A percentile compares a stretch with the other conserved stretches of the same genome.
Evolutionary conservation across 53 echinoderm and acorn worm genomes (phyloP).

Genomic region (Antedon mediterranea): DNA sequence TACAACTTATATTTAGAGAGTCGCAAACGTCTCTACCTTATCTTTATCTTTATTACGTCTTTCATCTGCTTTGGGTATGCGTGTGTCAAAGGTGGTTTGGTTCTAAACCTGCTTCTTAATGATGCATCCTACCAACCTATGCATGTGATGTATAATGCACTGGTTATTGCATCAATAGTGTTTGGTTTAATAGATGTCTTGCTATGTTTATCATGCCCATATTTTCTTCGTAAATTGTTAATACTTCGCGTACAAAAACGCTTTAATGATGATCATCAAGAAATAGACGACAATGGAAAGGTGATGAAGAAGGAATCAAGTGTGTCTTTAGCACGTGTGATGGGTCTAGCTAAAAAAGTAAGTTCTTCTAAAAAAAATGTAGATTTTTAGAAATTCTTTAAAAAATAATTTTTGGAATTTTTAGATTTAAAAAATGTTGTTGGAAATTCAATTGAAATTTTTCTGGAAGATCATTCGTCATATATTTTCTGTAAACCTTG

Average conservation of each 20-base stretch:
- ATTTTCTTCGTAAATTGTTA: constrained; percentile 45
- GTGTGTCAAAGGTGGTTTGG: constrained; percentile 56
- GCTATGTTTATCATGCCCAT: constrained; percentile 25
- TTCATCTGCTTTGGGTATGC: constrained; percentile 49
- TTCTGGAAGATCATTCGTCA: too few species aligned
- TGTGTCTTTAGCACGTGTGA: constrained; percentile 40
- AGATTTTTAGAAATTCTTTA: too few species aligned
- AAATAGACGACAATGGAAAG: constrained; percentile 16
- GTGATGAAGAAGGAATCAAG: constrained; percentile 16
- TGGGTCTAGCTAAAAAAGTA: constrained; percentile 63
- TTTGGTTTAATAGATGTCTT: constrained; percentile 64
- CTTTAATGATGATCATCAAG: constrained; percentile 31
- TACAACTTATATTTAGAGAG: constrained; percentile 23
- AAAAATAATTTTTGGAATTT: too few species aligned
- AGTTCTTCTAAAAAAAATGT: constrained; percentile 9
- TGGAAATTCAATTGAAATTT: too few species aligned
- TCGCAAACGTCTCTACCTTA: constrained; percentile 28
- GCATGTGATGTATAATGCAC: constrained; percentile 64
- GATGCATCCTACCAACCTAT: constrained; percentile 31
- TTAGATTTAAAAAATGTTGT: too few species aligned
- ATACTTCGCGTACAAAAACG: constrained; percentile 51
- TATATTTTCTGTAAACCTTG: too few species aligned
- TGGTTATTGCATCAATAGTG: constrained; percentile 50
- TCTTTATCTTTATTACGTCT: constrained; percentile 39
- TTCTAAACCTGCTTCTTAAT: constrained; percentile 39